Conservation (phyloP, 1,140 invertebrate species). For the Hydropsyche tenuis region DNA sequence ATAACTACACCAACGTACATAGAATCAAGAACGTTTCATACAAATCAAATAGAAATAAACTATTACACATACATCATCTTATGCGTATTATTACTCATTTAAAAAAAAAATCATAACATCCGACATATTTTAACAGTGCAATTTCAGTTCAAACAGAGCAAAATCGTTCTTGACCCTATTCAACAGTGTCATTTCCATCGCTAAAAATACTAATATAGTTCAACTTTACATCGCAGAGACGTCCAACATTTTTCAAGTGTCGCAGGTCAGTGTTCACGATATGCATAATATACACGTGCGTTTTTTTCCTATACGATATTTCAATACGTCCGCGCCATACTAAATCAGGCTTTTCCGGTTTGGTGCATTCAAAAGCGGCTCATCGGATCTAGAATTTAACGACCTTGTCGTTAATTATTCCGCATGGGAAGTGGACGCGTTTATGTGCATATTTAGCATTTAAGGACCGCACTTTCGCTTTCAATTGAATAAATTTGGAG, state of each 20-base stretch:
- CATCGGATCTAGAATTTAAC: conserved; percentile 13
- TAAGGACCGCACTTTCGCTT: neutral
- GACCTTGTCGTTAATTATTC: conserved; percentile 4
- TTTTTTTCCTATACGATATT: too few species aligned
- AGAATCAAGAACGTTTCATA: conserved; percentile 3
- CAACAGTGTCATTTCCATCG: too few species aligned
- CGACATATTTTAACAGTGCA: neutral
- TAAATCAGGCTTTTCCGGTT: conserved; percentile 28
- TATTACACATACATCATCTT: too few species aligned
- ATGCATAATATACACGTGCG: neutral
- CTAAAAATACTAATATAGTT: too few species aligned
- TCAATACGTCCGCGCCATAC: neutral
- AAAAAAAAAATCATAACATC: neutral
- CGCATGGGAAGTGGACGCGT: neutral
- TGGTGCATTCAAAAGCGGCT: conserved; percentile 14
- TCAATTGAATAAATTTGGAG: neutral
- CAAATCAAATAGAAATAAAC: neutral
- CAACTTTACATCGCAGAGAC: neutral
- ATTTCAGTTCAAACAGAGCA: neutral
- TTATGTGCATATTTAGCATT: neutral
- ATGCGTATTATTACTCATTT: neutral
- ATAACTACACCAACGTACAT: neutral
- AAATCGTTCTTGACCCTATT: neutral
- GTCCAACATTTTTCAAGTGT: conserved; percentile 8
- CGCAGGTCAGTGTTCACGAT: conserved; percentile 18